Base-by-base conservation (phyloP, 2,888 invertebrate species). In the Steinernema scapterisci region DNA sequence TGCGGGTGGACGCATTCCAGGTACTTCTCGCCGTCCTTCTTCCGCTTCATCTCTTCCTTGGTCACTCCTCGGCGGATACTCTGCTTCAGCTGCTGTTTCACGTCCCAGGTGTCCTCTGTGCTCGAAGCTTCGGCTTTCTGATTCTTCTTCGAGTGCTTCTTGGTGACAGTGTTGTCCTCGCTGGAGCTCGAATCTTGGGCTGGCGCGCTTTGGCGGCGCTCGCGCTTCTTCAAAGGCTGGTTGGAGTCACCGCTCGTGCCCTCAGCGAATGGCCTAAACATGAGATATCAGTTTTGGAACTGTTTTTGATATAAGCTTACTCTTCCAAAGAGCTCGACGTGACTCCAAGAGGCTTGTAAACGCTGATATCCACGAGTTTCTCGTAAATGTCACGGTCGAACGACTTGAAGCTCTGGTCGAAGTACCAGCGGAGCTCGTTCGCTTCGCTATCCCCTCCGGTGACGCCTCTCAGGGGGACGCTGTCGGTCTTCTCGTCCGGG, bases 1-100 rank as follows among this genome's bases (percentile, higher is more conserved):
- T 63, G 63, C 2, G 63, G 63, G 31, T 63, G 63, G 27, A 63
- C 63, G 31, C 63, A 63, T 31, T 63, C 63, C 31, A 63, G 31
- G 31, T 63, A 63, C 11, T 38, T 31, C 19, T 63, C 63, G 16
- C 63, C 63, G 27, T 63, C 63, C 38, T 63, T 63, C 31, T 31
- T 63, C 13, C 63, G 27, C 27, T 27, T 25, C 11, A 27, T 63
- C 63, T 63, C 63, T 31, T 63, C 63, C 63, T 27, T 63, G 21
- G 25, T 31, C 9, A 63, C 25, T 9, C 38, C 19, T 31, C 63
- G 27, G 6, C 31, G 63, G 27, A 63, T 63, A 13, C 38, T 63
- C 16, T 63, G 63, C 27, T 25, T 63, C 63, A 63, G 31, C 25
- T 63, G 63, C 38, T 63, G 63, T 27, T 63, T 63, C 31, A 63